Conservation (phyloP, 2,888 invertebrate genomes). For the Microctonus aethiopoides region DNA sequence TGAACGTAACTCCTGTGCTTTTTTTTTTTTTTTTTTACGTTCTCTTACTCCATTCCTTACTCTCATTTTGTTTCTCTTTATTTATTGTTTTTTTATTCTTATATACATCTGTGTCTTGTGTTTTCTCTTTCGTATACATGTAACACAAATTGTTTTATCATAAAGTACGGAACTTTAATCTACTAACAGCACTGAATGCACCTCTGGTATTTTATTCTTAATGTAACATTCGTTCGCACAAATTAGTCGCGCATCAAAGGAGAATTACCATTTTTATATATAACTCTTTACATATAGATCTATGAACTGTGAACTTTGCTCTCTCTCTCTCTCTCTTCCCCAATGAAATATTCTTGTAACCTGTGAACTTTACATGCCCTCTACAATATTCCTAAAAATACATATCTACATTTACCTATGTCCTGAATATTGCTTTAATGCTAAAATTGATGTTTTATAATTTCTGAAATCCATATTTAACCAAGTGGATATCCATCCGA, state of each 20-base stretch:
- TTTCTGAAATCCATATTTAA: not conserved
- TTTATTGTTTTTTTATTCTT: conserved; percentile 7
- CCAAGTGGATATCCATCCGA: too few species aligned
- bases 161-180: conserved; percentile 57
- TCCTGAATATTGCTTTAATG: not conserved
- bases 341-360: conserved; percentile 44
- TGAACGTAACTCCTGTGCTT: conserved; percentile 50
- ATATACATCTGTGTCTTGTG: not conserved
- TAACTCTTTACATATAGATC: too few species aligned
- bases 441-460: not conserved
- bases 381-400: not conserved
- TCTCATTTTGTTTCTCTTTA: conserved; percentile 14
- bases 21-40: conserved; percentile 37
- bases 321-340: conserved; percentile 10
- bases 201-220: conserved; percentile 50
- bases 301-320: conserved; percentile 53
- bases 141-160: conserved; percentile 31
- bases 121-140: conserved; percentile 8
- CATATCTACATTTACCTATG: not conserved
- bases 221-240: conserved; percentile 46
- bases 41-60: conserved; percentile 37
- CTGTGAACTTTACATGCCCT: conserved; percentile 47
- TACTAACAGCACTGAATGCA: conserved; percentile 53
- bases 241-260: not conserved
- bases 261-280: conserved; percentile 9